phyloP scores from a whole-genome alignment of 2,113 vertebrate genomes.

The Carlito syrichta region DNA sequence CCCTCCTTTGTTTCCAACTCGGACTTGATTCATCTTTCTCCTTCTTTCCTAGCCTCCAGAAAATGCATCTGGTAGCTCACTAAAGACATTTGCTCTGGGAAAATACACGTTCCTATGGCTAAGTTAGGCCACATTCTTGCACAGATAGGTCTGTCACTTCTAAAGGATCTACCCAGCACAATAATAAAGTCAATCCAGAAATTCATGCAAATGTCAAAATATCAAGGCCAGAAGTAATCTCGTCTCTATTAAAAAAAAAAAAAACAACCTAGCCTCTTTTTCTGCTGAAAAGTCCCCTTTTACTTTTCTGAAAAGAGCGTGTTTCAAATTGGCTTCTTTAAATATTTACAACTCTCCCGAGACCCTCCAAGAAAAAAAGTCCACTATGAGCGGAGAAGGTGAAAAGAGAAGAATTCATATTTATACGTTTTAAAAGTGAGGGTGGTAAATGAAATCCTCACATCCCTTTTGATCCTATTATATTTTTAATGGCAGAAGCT shows the following conservation, averaged over 20 bases:
- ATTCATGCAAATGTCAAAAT: neutral
- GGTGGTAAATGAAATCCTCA: neutral
- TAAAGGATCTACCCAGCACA: neutral
- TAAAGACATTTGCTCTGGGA: neutral
- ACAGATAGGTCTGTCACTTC: neutral
- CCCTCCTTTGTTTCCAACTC: neutral
- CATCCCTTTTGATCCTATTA: constrained; percentile 26
- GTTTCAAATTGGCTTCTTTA: constrained; percentile 38
- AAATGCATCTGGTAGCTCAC: neutral
- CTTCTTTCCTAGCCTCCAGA: neutral
- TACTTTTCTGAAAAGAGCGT: neutral
- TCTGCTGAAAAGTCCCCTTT: constrained; percentile 6
- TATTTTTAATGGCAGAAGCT: constrained; percentile 40
- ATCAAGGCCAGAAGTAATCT: neutral
- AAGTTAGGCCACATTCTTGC: neutral
- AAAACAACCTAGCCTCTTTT: neutral
- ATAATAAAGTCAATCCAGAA: neutral
- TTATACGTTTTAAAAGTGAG: neutral
- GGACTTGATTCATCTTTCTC: neutral
- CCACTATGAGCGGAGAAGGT: neutral
- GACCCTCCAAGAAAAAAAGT: neutral
- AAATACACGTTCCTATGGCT: neutral
- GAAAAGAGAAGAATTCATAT: constrained; percentile 8
- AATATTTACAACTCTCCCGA: neutral
- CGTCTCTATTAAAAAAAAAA: neutral